Conservation (phyloP, 2,888 invertebrate species). For the Cataglyphis albicans region DNA sequence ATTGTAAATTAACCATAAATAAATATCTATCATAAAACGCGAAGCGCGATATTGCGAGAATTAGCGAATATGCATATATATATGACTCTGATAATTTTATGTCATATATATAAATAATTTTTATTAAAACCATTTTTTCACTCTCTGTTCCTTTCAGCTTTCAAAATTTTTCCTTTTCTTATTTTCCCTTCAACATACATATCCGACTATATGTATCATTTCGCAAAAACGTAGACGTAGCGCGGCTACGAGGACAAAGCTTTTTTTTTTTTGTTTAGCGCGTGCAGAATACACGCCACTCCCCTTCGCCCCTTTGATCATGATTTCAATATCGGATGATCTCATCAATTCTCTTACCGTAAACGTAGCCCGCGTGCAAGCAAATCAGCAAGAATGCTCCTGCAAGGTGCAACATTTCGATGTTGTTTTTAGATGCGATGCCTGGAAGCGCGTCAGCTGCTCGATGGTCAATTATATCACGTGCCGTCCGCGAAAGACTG, state of each 20-base stretch:
- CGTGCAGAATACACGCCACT: neutral
- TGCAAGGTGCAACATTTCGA: constrained; percentile 54
- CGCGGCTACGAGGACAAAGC: neutral
- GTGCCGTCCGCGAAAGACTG: neutral
- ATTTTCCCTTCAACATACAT: neutral
- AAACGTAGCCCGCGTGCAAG: constrained; percentile 42
- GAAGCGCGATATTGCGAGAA: neutral
- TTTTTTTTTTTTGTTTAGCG: neutral
- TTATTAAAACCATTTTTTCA: neutral
- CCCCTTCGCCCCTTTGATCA: neutral
- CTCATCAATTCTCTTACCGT: constrained; percentile 59
- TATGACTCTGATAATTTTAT: neutral
- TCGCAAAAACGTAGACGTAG: neutral
- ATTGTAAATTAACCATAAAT: neutral
- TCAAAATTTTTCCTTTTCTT: neutral
- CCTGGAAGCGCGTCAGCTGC: neutral
- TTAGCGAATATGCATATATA: neutral
- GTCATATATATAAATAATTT: neutral
- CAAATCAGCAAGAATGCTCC: constrained; percentile 45
- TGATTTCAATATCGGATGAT: neutral
- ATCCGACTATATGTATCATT: neutral
- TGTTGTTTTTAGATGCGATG: neutral
- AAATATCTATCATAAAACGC: neutral
- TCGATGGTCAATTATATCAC: neutral
- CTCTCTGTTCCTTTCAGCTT: neutral